Percentiles rank a stretch among this genome's conserved stretches.
Evolutionary conservation across 1,140 invertebrate species (phyloP).

Genomic region (Steinernema feltiae): DNA sequence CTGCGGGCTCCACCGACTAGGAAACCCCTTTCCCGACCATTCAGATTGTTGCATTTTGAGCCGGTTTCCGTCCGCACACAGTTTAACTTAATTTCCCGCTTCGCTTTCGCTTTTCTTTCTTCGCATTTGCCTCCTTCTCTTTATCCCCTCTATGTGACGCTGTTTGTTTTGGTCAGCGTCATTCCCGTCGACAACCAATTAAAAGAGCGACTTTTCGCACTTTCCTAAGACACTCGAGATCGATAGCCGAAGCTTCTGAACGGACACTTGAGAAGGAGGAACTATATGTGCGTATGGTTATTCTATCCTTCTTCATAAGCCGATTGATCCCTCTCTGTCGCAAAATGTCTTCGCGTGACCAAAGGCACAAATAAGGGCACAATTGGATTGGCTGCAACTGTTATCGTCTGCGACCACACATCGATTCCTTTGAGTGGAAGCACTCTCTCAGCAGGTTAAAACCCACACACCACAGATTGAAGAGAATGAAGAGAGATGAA

Average conservation of each 20-base stretch:
- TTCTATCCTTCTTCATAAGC: no score
- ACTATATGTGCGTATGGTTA: no score
- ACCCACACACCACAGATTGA: no score
- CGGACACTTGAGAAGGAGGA: neutral
- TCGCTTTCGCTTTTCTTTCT: neutral
- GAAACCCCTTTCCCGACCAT: neutral
- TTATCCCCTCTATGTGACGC: neutral
- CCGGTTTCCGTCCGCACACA: neutral
- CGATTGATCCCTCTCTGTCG: no score
- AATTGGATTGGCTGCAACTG: no score
- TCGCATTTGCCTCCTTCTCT: neutral
- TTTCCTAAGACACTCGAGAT: neutral
- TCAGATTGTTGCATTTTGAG: neutral
- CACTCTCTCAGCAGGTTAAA: no score
- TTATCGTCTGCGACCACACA: no score
- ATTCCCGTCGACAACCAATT: neutral
- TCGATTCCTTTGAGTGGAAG: no score
- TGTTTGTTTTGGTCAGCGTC: slow-evolving; percentile 1
- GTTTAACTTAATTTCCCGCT: neutral
- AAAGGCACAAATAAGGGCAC: neutral
- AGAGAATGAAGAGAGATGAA: no score
- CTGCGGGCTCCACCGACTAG: neutral
- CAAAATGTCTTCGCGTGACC: no score
- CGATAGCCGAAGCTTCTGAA: neutral
- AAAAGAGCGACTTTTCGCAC: neutral